A percentile compares a stretch with the other conserved stretches of the same genome.
These are phyloP conservation scores for Syngnathus rostellatus DNA, from an alignment of 2,797 vertebrate genomes.

Conservation along the genomic window DNA sequence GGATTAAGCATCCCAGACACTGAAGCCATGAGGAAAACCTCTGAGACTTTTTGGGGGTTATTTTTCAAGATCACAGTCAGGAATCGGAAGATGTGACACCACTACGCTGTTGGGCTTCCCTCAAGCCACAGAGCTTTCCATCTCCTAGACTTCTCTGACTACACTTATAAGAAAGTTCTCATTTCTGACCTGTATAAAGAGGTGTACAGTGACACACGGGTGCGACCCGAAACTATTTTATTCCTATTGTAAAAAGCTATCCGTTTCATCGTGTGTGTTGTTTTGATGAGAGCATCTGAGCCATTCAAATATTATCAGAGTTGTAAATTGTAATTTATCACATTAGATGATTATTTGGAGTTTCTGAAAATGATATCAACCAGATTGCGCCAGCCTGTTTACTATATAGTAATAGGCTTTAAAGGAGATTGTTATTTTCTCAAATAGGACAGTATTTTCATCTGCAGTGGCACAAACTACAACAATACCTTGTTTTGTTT, in stretches of 20 bases:
- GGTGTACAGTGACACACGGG: conserved; percentile 44
- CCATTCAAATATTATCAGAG: conserved; percentile 20
- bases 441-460: conserved; percentile 24
- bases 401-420: conserved; percentile 36
- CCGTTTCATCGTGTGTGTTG: conserved; percentile 1
- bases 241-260: conserved; percentile 41
- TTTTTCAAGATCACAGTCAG: conserved; percentile 21
- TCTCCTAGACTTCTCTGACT: conserved; percentile 34
- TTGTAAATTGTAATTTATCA: conserved; percentile 33
- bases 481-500: conserved; percentile 61
- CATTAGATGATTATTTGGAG: conserved; percentile 49
- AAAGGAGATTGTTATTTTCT: conserved; percentile 27
- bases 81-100: conserved; percentile 26
- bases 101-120: conserved; percentile 28
- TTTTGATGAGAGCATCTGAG: conserved; percentile 20
- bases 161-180: conserved; percentile 16
- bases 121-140: conserved; percentile 42
- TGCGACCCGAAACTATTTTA: conserved; percentile 16
- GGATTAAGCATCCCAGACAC: conserved; percentile 86
- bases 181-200: conserved; percentile 38
- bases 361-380: conserved; percentile 53
- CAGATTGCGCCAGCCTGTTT: conserved; percentile 35
- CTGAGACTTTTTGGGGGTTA: conserved; percentile 14
- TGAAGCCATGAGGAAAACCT: conserved; percentile 57
- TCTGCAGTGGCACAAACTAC: conserved; percentile 37